A percentile compares a stretch with the other conserved stretches of the same genome.
These are phyloP conservation scores for Drosophila putrida DNA, from an alignment of 2,888 invertebrate species.

Conservation along the genomic window DNA sequence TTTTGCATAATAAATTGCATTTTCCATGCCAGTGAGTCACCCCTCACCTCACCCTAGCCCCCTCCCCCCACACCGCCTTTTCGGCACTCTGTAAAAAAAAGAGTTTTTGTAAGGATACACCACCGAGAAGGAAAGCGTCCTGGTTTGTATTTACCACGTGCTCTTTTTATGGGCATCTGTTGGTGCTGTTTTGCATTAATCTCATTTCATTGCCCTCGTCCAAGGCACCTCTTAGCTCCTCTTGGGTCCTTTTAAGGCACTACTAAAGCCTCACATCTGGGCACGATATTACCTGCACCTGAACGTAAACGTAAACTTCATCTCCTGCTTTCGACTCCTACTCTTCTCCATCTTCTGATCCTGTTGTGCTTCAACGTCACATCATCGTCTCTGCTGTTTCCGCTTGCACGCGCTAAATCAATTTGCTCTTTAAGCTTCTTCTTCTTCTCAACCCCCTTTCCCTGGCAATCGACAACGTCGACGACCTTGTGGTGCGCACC, in stretches of 20 bases:
- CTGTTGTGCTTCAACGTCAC: slow-evolving; percentile 8
- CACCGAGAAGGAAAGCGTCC: slow-evolving; percentile 15
- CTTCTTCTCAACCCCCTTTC: slow-evolving; percentile 5
- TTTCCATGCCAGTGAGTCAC: slow-evolving; percentile 75
- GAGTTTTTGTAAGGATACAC: slow-evolving; percentile 4
- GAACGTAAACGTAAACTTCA: slow-evolving; percentile 17
- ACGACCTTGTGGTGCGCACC: slow-evolving; percentile 45
- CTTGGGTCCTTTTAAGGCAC: slow-evolving; percentile 1
- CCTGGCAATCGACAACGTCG: slow-evolving; percentile 1
- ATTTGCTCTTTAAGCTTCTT: slow-evolving; percentile 71
- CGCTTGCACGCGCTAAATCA: slow-evolving; percentile 82
- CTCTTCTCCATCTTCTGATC: neutral
- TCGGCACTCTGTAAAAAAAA: neutral
- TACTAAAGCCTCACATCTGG: slow-evolving; percentile 56
- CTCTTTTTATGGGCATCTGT: slow-evolving; percentile 60
- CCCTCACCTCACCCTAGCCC: too few species aligned
- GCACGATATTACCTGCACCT: slow-evolving; percentile 13
- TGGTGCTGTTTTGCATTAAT: slow-evolving; percentile 76
- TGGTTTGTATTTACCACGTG: slow-evolving; percentile 65
- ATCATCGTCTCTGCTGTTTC: slow-evolving; percentile 58
- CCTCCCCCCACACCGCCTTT: too few species aligned
- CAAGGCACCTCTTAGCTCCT: slow-evolving; percentile 19
- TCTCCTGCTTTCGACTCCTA: slow-evolving; percentile 8
- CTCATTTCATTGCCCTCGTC: slow-evolving; percentile 73
- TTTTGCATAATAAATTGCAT: slow-evolving; percentile 83